These are phyloP conservation scores for Doryteuthis pealeii DNA, from an alignment of 1,140 invertebrate genomes.

Conservation along the genomic window DNA sequence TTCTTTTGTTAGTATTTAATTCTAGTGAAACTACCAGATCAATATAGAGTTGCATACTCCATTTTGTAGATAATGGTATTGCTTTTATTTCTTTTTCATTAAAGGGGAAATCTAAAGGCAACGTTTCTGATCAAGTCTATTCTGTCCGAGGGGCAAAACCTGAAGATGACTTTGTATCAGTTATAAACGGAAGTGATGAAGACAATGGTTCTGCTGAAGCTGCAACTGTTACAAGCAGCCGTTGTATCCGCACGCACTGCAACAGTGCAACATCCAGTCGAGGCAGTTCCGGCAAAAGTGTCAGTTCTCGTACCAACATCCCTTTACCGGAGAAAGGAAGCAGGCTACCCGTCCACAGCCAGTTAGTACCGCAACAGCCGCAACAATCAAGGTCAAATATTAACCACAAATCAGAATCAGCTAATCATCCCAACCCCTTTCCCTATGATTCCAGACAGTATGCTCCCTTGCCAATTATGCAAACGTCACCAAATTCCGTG, in stretches of 20 bases:
- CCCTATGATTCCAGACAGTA: too few relatives aligned
- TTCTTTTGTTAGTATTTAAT: too few relatives aligned
- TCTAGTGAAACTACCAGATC: too few relatives aligned
- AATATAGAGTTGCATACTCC: too few relatives aligned
- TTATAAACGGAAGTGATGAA: constrained; percentile 39
- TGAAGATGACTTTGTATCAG: constrained; percentile 45
- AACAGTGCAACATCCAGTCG: constrained; percentile 19
- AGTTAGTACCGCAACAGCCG: not conserved
- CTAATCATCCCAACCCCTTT: too few relatives aligned
- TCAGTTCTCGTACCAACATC: not conserved
- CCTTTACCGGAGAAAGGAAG: not conserved
- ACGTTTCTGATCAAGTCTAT: not conserved
- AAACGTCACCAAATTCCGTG: constrained; percentile 7
- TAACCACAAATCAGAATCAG: too few relatives aligned
- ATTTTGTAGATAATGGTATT: too few relatives aligned
- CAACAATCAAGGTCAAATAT: too few relatives aligned
- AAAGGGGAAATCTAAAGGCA: not conserved
- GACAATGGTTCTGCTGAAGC: constrained; percentile 16
- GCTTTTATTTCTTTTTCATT: too few relatives aligned
- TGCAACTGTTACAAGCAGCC: not conserved
- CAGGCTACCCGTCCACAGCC: not conserved
- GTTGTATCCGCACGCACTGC: constrained; percentile 15
- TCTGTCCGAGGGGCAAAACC: constrained; percentile 38
- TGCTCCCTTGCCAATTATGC: too few relatives aligned
- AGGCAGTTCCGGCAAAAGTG: not conserved